Base-by-base conservation (phyloP, 2,797 vertebrate species). In the Amblyopsis hoosieri region DNA sequence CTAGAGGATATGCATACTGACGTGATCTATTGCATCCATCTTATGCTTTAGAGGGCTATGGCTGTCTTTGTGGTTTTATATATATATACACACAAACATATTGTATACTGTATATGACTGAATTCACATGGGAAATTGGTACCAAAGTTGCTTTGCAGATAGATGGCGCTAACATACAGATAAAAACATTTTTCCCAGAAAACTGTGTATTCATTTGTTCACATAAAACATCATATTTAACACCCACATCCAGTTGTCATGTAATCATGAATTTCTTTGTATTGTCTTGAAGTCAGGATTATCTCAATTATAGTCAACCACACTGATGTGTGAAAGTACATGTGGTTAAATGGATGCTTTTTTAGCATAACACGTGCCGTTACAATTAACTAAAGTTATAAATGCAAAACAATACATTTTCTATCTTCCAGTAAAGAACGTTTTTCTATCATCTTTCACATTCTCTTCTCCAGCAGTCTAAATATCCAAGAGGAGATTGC, bases 151-250 rank as follows among this genome's bases (percentile, higher is more conserved):
- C 46, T 29, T 33, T 48, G 57, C 78, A 80, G 86, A 81, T 84
- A 93, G 92, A 82, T 85, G 92, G 91, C 89, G 87, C 90, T 78
- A 67, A 62, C 86, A 85, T 63, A 65, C 55, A 67, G 54, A 86
- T 79, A 23, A 47, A 0, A 48, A 12, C 9, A 6, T 1, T 37
- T 9, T 37, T 2, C 37, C 37, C 37, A 23, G 3, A 23, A 23
- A 23, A 23, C 37, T 9, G 2, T 8, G 8, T 9, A 37, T 37
- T 37, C 37, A 37, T 37, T 37, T 37, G 37, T 37, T 37, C 37
- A 37, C 37, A 37, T 9, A 7, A 37, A 37, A 9, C 12, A 7
- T 2, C 8, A 2, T n/a, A 37, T 33, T 5, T 12, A n/a, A 17
- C 54, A 37, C 33, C 46, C 31, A 50, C 13, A 42, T 42, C 52